Evolutionary conservation across 2,888 invertebrate species (phyloP).

Genomic region (Hirtodrosophila trivittata): DNA sequence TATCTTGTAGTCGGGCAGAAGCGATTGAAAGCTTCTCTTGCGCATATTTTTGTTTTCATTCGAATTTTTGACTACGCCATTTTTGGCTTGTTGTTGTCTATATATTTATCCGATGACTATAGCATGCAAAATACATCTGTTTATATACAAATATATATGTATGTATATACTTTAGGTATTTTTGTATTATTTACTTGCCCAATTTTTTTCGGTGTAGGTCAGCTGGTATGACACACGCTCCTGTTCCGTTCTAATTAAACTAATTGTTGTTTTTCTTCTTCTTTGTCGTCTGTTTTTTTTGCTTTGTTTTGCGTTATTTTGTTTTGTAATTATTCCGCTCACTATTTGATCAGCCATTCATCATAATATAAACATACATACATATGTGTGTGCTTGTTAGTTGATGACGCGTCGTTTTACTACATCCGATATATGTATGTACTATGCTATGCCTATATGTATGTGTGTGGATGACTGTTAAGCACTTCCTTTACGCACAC

Average conservation of each 20-base stretch:
- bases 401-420: conserved; percentile 53
- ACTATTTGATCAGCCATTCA: conserved; percentile 40
- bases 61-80: conserved; percentile 68
- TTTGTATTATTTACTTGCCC: conserved; percentile 24
- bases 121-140: conserved; percentile 31
- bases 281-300: conserved; percentile 14
- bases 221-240: conserved; percentile 41
- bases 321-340: conserved; percentile 14
- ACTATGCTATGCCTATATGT: conserved; percentile 21
- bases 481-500: conserved; percentile 57
- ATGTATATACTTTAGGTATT: neutral
- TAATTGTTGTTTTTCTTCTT: conserved; percentile 27
- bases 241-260: conserved; percentile 52
- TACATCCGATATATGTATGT: conserved; percentile 32
- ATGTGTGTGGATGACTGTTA: conserved; percentile 20
- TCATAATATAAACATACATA: conserved; percentile 37
- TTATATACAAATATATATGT: conserved; percentile 2
- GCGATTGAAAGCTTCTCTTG: neutral
- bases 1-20: neutral
- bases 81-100: conserved; percentile 27
- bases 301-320: conserved; percentile 1
- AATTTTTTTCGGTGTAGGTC: conserved; percentile 49
- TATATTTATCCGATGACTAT: conserved; percentile 54
- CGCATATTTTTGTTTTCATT: conserved; percentile 42
- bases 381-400: conserved; percentile 23